These are phyloP conservation scores for Alethe castanea DNA, from an alignment of 2,113 vertebrate genomes.

Conservation along the genomic window DNA sequence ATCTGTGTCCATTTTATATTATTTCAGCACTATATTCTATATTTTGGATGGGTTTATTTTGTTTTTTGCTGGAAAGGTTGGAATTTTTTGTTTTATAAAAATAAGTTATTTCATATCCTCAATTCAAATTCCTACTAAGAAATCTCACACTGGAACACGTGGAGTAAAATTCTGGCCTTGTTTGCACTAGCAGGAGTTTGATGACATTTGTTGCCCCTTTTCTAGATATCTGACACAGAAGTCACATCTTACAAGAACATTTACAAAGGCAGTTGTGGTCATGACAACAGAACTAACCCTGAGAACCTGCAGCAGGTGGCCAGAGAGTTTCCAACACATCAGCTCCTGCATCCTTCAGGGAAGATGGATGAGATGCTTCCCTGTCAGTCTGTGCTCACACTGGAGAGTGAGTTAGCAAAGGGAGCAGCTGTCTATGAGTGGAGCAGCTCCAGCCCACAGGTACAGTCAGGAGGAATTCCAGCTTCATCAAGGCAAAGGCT, in stretches of 20 bases:
- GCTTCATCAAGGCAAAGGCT: background rate
- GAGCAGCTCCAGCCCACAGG: background rate
- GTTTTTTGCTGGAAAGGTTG: background rate
- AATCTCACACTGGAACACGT: background rate
- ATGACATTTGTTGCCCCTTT: background rate
- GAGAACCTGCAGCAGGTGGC: background rate
- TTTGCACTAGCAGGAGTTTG: background rate
- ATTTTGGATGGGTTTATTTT: background rate
- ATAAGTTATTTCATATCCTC: background rate
- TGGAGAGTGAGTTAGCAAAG: background rate
- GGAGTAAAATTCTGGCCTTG: background rate
- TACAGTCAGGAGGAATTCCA: background rate
- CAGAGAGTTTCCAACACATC: background rate
- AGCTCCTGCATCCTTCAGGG: background rate
- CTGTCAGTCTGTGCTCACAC: accelerated
- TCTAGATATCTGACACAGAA: background rate
- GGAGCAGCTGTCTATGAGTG: too few relatives aligned
- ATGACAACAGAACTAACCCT: background rate
- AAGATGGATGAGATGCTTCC: background rate
- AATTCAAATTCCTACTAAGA: background rate
- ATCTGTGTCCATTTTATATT: background rate
- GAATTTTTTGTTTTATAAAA: background rate
- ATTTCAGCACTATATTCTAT: background rate
- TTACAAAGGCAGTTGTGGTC: background rate
- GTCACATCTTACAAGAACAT: background rate